These are phyloP conservation scores for Marronus borbonicus DNA, from an alignment of 2,888 invertebrate species.

Conservation along the genomic window DNA sequence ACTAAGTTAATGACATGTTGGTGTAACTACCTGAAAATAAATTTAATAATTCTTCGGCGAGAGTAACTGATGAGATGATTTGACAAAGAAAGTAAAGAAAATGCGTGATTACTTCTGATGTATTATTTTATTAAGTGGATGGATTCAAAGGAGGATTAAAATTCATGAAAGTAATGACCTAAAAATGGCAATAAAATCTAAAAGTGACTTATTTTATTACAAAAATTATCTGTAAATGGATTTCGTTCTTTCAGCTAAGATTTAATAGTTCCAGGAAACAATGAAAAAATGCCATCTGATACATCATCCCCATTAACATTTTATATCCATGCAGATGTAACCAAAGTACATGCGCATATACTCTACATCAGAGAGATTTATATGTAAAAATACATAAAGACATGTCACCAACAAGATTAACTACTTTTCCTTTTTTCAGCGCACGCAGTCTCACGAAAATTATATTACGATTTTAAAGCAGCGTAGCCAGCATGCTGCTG, in stretches of 20 bases:
- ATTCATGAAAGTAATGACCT: too few relatives aligned
- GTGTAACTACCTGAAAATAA: too few relatives aligned
- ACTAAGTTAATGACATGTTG: too few relatives aligned
- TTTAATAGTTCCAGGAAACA: not conserved
- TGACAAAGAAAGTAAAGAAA: too few relatives aligned
- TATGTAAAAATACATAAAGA: constrained; percentile 17
- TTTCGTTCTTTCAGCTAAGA: not conserved
- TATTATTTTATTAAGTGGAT: too few relatives aligned
- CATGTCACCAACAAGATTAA: constrained; percentile 32
- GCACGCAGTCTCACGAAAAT: constrained; percentile 26
- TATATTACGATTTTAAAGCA: constrained; percentile 40
- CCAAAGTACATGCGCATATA: not conserved
- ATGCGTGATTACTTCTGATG: too few relatives aligned
- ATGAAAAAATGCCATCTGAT: not conserved
- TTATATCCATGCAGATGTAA: not conserved
- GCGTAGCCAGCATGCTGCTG: not conserved
- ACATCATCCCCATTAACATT: constrained; percentile 10
- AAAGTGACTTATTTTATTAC: too few relatives aligned
- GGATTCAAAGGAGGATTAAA: too few relatives aligned
- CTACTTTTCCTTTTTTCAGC: constrained; percentile 15
- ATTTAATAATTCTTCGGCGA: too few relatives aligned
- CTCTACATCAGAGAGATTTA: not conserved
- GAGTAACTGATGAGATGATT: too few relatives aligned
- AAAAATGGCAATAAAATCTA: too few relatives aligned
- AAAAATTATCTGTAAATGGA: too few relatives aligned